Evolutionary conservation across 1,140 invertebrate genomes (phyloP).

Genomic region (Zaprionus gabonicus): DNA sequence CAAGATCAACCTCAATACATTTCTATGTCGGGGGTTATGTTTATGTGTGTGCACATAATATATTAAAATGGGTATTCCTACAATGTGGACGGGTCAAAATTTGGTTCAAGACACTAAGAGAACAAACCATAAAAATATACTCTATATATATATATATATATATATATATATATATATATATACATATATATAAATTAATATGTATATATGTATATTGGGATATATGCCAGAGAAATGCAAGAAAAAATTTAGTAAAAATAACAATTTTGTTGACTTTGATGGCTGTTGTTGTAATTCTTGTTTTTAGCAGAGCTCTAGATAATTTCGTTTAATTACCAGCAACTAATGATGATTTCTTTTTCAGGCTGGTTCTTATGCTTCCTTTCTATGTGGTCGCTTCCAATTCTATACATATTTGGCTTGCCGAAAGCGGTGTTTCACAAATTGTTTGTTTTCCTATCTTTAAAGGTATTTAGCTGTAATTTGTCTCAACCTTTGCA

Average conservation of each 20-base stretch:
- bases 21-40: neutral
- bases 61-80: conserved; percentile 4
- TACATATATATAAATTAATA: neutral
- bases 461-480: conserved; percentile 13
- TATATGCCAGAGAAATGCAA: conserved; percentile 27
- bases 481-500: conserved; percentile 7
- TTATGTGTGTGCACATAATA: neutral
- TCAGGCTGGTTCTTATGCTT: neutral
- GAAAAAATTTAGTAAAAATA: conserved; percentile 36
- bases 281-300: neutral
- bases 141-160: too few species aligned
- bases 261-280: conserved; percentile 21
- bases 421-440: conserved; percentile 46
- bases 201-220: neutral
- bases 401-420: conserved; percentile 2
- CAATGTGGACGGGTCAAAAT: conserved; percentile 19
- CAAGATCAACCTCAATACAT: conserved; percentile 2
- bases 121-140: conserved; percentile 18
- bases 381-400: neutral
- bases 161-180: neutral
- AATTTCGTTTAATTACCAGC: neutral
- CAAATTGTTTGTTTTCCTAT: conserved; percentile 27
- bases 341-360: neutral
- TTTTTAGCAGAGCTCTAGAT: neutral
- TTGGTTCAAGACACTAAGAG: conserved; percentile 15